A percentile compares a stretch with the other conserved stretches of the same genome.
These are phyloP conservation scores for Pyrrhosoma nymphula DNA, from an alignment of 2,888 invertebrate genomes.

Conservation along the genomic window DNA sequence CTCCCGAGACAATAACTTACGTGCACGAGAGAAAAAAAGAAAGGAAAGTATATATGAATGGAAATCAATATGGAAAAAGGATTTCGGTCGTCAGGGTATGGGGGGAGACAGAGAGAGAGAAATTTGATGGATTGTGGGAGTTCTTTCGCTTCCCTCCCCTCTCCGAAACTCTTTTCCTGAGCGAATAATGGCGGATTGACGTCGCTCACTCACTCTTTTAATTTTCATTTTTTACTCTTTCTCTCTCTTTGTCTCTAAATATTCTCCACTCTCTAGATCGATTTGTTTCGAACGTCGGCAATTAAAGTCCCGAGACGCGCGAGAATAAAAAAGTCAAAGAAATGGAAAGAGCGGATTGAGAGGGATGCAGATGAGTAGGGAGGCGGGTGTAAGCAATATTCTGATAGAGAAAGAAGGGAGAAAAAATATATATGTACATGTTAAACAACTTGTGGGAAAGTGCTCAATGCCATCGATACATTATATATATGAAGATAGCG, in stretches of 20 bases:
- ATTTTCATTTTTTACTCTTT: not conserved
- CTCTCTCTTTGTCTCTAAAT: not conserved
- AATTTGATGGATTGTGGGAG: not conserved
- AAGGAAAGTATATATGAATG: not conserved
- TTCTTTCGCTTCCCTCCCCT: not conserved
- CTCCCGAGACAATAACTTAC: not conserved
- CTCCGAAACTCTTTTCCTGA: not conserved
- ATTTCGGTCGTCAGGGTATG: not conserved
- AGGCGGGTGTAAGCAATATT: not conserved
- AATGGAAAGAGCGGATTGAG: not conserved
- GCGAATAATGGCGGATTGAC: constrained; percentile 15
- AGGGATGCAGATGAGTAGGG: not conserved
- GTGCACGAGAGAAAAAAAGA: not conserved
- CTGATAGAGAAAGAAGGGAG: too few relatives aligned
- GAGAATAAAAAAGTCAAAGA: not conserved
- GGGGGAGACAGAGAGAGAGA: not conserved
- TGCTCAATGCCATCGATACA: too few relatives aligned
- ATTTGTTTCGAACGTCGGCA: constrained; percentile 46
- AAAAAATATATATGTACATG: too few relatives aligned
- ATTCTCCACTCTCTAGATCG: constrained; percentile 22
- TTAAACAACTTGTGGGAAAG: too few relatives aligned
- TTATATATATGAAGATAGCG: too few relatives aligned
- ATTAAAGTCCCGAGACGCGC: constrained; percentile 20
- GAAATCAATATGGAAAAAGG: not conserved
- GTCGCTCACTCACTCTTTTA: not conserved